phyloP scores from a whole-genome alignment of 2,888 invertebrate species.

The Drosophila neoperkinsi region DNA sequence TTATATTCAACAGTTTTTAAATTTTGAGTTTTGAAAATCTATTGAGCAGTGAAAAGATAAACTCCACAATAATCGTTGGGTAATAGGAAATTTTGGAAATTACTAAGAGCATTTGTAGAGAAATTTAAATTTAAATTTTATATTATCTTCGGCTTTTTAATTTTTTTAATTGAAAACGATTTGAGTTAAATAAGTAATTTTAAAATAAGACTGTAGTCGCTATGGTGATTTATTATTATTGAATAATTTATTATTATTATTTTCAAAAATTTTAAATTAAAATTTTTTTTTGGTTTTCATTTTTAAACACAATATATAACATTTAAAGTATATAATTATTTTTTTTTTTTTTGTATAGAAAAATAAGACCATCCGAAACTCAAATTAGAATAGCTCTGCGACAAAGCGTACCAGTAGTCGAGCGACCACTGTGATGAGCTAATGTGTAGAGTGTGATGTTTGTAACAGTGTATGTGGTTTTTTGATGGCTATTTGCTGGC shows the following conservation, averaged over 20 bases:
- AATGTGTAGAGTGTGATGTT: not conserved
- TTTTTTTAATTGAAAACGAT: not conserved
- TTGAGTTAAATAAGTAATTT: not conserved
- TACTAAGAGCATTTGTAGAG: too few relatives aligned
- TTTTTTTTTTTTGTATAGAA: not conserved
- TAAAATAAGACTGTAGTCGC: not conserved
- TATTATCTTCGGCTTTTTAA: not conserved
- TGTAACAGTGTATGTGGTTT: not conserved
- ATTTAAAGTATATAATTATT: not conserved
- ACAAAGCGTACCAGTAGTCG: not conserved
- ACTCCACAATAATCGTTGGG: too few relatives aligned
- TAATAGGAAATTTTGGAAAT: too few relatives aligned
- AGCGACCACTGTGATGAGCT: slow-evolving; percentile 6
- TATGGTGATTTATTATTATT: not conserved
- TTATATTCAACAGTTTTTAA: not conserved
- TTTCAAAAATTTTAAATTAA: not conserved
- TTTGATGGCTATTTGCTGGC: slow-evolving; percentile 4
- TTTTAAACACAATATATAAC: not conserved
- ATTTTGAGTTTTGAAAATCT: not conserved
- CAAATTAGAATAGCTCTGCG: not conserved
- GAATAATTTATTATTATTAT: not conserved
- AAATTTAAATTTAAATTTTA: not conserved
- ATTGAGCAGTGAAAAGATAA: not conserved
- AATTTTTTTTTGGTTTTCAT: not conserved
- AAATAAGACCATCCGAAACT: not conserved